Evolutionary conservation across 2,113 vertebrate genomes (phyloP).

Genomic region (Daboia siamensis): DNA sequence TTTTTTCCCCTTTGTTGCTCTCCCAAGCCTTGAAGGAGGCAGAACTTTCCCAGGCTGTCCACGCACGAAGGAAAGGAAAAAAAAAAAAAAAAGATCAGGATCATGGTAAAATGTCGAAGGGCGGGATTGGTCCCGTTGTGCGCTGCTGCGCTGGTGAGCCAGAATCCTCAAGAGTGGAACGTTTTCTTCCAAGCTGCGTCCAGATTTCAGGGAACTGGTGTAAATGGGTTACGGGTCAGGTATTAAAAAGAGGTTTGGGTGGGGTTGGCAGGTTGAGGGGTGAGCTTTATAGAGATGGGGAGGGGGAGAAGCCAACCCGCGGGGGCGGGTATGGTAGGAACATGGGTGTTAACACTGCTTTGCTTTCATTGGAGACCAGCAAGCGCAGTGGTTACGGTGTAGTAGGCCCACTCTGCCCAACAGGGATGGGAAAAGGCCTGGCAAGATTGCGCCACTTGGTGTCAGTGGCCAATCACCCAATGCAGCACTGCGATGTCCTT

Average conservation of each 20-base stretch:
- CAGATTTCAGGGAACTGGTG: background rate
- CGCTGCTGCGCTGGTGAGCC: conserved; percentile 45
- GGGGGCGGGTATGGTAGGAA: background rate
- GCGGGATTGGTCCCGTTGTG: conserved; percentile 12
- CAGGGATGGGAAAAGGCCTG: background rate
- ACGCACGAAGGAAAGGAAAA: background rate
- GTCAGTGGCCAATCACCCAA: background rate
- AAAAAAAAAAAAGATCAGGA: background rate
- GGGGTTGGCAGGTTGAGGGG: background rate
- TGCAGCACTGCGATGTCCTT: background rate
- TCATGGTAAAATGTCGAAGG: background rate
- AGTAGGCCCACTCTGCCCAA: background rate
- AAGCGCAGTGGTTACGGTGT: background rate
- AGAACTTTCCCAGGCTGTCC: conserved; percentile 17
- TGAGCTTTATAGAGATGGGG: background rate
- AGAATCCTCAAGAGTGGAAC: conserved; percentile 28
- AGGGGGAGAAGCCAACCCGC: background rate
- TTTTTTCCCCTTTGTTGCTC: background rate
- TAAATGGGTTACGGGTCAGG: background rate
- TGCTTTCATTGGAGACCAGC: background rate
- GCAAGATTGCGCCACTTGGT: background rate
- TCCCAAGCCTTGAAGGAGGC: conserved; percentile 15
- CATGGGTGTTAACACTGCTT: background rate
- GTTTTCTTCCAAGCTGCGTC: conserved; percentile 44
- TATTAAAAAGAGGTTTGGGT: conserved; percentile 3